Percentiles rank a stretch among this genome's conserved stretches.
Conservation (phyloP, 92 coral and sea anemone species). For the Actinostola sp. region DNA sequence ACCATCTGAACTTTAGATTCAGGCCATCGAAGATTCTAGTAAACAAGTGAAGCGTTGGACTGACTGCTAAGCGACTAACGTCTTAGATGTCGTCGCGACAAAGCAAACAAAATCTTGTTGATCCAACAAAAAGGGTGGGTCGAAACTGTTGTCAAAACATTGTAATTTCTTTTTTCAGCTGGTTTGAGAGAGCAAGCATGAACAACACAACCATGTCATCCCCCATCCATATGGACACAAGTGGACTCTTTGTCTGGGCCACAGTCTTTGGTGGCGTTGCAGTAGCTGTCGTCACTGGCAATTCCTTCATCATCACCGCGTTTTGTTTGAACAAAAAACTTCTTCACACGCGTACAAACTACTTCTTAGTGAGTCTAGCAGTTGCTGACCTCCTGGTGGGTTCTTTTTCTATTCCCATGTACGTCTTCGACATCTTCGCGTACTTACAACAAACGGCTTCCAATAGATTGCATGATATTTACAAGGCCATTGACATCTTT, state of each 20-base stretch:
- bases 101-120: too few relatives aligned
- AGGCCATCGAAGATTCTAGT: not conserved
- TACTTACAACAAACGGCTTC: slow-evolving; percentile 22
- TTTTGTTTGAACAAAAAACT: slow-evolving; percentile 72
- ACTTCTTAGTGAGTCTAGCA: slow-evolving; percentile 83
- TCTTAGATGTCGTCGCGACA: too few relatives aligned
- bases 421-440: slow-evolving; percentile 66
- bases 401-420: slow-evolving; percentile 82
- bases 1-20: slow-evolving; percentile 5
- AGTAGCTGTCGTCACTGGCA: slow-evolving; percentile 70
- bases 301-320: slow-evolving; percentile 76
- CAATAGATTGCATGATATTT: slow-evolving; percentile 45
- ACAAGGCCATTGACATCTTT: slow-evolving; percentile 71
- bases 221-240: not conserved
- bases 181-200: slow-evolving; percentile 21
- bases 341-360: slow-evolving; percentile 80
- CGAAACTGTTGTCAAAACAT: not conserved
- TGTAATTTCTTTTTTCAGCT: not conserved
- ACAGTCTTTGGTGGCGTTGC: slow-evolving; percentile 65
- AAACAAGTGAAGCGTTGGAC: not conserved
- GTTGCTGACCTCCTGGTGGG: slow-evolving; percentile 87
- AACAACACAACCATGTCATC: slow-evolving; percentile 18
- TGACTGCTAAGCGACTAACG: not conserved
- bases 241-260: slow-evolving; percentile 67
- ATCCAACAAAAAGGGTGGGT: too few relatives aligned